Evolutionary conservation across 2,113 vertebrate species (phyloP).

Genomic region (Lophochroa leadbeateri): DNA sequence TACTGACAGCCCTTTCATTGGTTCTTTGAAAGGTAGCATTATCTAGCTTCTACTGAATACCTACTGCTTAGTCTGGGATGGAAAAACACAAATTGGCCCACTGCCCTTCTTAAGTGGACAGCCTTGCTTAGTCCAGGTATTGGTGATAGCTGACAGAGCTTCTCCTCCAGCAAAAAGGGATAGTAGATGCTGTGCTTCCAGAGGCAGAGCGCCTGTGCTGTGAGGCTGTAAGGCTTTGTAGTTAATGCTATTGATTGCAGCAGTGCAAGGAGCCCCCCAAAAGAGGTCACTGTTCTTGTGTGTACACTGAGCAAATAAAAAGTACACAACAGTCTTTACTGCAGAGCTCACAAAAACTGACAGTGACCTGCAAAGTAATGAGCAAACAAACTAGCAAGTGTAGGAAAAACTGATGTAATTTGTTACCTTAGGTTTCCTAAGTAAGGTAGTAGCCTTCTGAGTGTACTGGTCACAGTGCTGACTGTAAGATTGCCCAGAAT

Average conservation of each 20-base stretch:
- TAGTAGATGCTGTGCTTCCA: background rate
- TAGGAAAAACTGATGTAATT: background rate
- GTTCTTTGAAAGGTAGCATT: background rate
- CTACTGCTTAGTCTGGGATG: background rate
- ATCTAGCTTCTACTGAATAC: background rate
- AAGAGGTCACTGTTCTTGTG: background rate
- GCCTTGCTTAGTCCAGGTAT: background rate
- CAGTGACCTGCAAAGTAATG: background rate
- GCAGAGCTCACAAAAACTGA: background rate
- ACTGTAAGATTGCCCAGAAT: background rate
- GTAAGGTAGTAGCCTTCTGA: background rate
- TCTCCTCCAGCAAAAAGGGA: background rate
- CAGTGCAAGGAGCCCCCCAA: background rate
- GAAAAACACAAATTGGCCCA: background rate
- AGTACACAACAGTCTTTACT: background rate
- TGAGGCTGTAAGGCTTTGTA: background rate
- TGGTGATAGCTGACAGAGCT: background rate
- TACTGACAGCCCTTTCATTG: background rate
- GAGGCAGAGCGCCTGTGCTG: background rate
- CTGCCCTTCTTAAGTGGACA: background rate
- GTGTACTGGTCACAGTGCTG: background rate
- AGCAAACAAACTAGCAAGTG: background rate
- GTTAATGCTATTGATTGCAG: background rate
- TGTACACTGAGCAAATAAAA: background rate
- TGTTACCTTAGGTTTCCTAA: background rate